A percentile compares a stretch with the other conserved stretches of the same genome.
phyloP scores from a whole-genome alignment of 2,888 invertebrate species.

The Disparrhopalites patrizii region DNA sequence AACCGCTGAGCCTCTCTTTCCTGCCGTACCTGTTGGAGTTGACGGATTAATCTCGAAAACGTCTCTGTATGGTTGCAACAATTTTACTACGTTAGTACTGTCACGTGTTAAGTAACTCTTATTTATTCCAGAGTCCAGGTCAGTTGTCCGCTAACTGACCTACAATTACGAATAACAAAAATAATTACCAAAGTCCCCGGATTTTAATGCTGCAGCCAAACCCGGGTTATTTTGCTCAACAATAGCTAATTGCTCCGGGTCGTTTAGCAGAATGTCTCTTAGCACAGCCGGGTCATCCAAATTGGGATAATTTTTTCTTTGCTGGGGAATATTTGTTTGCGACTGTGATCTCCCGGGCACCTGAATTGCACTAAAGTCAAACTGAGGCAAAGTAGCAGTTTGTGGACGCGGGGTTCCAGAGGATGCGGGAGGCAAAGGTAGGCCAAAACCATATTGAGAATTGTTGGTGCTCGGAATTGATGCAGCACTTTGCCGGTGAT shows the following conservation, averaged over 20 bases:
- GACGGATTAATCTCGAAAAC: slow-evolving; percentile 72
- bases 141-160: no score
- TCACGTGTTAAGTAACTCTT: neutral
- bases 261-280: slow-evolving; percentile 78
- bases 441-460: slow-evolving; percentile 6
- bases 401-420: slow-evolving; percentile 23
- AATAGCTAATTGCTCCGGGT: slow-evolving; percentile 84
- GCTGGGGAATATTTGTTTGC: slow-evolving; percentile 31
- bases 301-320: slow-evolving; percentile 51
- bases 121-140: neutral
- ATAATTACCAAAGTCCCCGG: slow-evolving; percentile 65
- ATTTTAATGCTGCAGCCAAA: slow-evolving; percentile 83
- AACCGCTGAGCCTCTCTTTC: slow-evolving; percentile 78
- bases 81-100: no score
- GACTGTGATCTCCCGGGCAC: slow-evolving; percentile 58
- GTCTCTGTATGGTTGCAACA: slow-evolving; percentile 66
- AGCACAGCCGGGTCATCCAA: slow-evolving; percentile 71
- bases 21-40: slow-evolving; percentile 75
- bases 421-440: neutral
- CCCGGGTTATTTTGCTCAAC: slow-evolving; percentile 90
- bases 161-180: neutral
- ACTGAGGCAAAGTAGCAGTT: slow-evolving; percentile 53
- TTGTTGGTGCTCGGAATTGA: neutral
- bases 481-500: slow-evolving; percentile 29
- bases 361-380: slow-evolving; percentile 84